Evolutionary conservation across 2,797 vertebrate species (phyloP).

Genomic region (Chelon labrosus): DNA sequence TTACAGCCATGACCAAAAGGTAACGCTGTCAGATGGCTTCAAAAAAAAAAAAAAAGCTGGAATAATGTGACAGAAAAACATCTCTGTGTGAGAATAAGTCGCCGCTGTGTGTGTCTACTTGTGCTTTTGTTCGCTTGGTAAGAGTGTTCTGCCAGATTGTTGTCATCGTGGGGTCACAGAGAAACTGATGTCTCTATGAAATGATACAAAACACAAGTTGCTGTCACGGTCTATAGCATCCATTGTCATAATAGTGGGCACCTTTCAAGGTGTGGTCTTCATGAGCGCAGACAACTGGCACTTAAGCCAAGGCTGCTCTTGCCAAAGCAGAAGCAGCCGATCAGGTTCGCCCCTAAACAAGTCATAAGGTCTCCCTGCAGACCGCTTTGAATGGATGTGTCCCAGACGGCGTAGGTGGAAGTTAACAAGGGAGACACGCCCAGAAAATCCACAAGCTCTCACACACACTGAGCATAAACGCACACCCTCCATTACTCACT

Average conservation of each 20-base stretch:
- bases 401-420: constrained; percentile 39
- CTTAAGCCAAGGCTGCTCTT: constrained; percentile 33
- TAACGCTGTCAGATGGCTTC: constrained; percentile 68
- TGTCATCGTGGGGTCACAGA: constrained; percentile 1
- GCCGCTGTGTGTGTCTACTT: constrained; percentile 12
- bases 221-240: constrained; percentile 20
- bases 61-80: constrained; percentile 37
- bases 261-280: constrained; percentile 19
- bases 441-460: constrained; percentile 41
- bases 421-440: constrained; percentile 53
- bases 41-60: constrained; percentile 21
- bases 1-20: constrained; percentile 96
- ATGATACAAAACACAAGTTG: constrained; percentile 24
- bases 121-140: constrained; percentile 2
- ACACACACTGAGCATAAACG: constrained; percentile 26
- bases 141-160: constrained; percentile 9
- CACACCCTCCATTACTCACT: constrained; percentile 57
- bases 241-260: constrained; percentile 19
- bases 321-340: constrained; percentile 28
- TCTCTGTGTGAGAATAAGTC: constrained; percentile 7
- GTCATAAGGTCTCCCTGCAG: constrained; percentile 46
- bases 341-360: constrained; percentile 52
- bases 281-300: constrained; percentile 33
- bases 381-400: constrained; percentile 47
- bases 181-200: constrained; percentile 14